Evolutionary conservation across 1,140 invertebrate species (phyloP), one percentile per base, ranked within the genome.

Genomic region (Ceratina australensis): DNA sequence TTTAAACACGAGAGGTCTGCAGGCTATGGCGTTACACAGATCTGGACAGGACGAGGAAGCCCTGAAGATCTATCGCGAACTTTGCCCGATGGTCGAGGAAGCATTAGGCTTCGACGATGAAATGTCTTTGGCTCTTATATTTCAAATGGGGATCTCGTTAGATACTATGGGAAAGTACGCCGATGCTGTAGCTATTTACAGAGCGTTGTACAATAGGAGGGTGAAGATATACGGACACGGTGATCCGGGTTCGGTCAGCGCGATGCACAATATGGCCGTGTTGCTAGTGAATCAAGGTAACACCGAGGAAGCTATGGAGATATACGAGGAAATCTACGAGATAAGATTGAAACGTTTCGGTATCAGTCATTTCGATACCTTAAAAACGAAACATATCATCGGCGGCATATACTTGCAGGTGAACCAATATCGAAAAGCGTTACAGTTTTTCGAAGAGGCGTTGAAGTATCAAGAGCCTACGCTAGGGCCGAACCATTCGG

Each of bases 271-370:
- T 20, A 52, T 73, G 33, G 49, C 59, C 16, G 52, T 47, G 20
- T 5, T 63, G 50, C 12, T 81, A 12, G 15, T 56, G 12, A 61
- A 54, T 15, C 20, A 67, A 67, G 20, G 20, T 8, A 57, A 69
- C 28, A 28, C 56, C 10, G 56, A 73, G 1, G 64, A 65, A 20
- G 22, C 59, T 16, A 72, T 42, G 28, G 66, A 60, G 8, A 56
- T 66, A 5, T 61, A 42, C 50, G 4, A 22, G 15, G 16, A 67
- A 63, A 15, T 73, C 8, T 2, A 22, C 16, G 26, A 56, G 20
- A n/a, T n/a, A n/a, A 42, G 1, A 8, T 18, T 56, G n/a, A 47
- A 64, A 24, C 50, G 61, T 24, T 33, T 79, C 0, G 57, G 71
- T 0, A 47, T 22, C 2, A 18, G 67, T 33, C 52, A 67, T 49